phyloP scores from a whole-genome alignment of 2,113 vertebrate species.

The Mirza zaza region DNA sequence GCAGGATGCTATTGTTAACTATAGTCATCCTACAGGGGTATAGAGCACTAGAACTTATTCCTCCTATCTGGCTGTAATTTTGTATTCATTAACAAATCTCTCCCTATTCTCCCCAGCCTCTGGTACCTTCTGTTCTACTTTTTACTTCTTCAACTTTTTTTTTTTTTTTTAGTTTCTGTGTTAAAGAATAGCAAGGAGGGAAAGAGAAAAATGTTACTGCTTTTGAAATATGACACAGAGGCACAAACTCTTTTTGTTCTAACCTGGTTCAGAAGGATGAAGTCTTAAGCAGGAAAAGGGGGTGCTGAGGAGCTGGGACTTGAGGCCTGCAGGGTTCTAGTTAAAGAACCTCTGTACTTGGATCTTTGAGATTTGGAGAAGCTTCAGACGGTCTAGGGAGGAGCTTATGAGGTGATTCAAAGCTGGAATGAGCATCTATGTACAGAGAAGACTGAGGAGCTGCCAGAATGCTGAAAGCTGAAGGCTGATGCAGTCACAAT shows the following conservation, averaged over 20 bases:
- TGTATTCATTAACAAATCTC: too few species aligned
- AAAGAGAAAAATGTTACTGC: background rate
- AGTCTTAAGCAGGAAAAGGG: background rate
- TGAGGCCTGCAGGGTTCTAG: background rate
- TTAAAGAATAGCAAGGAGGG: background rate
- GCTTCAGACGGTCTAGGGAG: background rate
- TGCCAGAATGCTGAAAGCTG: background rate
- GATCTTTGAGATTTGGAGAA: background rate
- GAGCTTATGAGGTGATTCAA: background rate
- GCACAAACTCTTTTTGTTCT: background rate
- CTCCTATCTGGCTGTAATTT: too few species aligned
- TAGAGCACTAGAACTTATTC: too few species aligned
- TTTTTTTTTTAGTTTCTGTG: background rate
- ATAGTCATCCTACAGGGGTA: too few species aligned
- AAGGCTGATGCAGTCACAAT: background rate
- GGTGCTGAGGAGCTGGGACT: background rate
- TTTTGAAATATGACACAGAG: background rate
- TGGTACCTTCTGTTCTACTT: too few species aligned
- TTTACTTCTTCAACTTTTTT: background rate
- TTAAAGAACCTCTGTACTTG: background rate
- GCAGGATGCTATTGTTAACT: too few species aligned
- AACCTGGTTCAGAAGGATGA: background rate
- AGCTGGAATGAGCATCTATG: background rate
- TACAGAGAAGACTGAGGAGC: background rate
- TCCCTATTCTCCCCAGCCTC: too few species aligned